A percentile compares a stretch with the other conserved stretches of the same genome.
phyloP scores from a whole-genome alignment of 92 coral and sea anemone species.

The Scolanthus callimorphus region DNA sequence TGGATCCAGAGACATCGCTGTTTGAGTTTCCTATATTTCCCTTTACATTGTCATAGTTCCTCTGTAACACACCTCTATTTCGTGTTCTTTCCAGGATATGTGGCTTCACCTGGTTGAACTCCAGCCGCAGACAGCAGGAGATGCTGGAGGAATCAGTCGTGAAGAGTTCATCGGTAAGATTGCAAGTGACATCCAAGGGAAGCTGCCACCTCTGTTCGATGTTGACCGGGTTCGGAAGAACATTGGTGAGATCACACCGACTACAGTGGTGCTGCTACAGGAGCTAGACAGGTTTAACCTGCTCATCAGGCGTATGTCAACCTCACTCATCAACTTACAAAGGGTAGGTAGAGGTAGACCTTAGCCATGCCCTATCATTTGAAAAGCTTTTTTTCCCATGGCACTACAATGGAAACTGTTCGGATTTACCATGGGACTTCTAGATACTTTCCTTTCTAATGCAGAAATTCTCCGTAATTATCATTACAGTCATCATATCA shows the following conservation, averaged over 20 bases:
- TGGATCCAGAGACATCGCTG: too few species aligned
- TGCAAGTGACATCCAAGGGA: conserved; percentile 94
- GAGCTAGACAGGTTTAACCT: conserved; percentile 95
- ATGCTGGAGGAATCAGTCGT: conserved; percentile 93
- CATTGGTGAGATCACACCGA: conserved; percentile 81
- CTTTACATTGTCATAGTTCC: too few species aligned
- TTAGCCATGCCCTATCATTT: too few species aligned
- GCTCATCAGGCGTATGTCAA: conserved; percentile 88
- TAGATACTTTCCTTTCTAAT: too few species aligned
- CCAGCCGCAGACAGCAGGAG: conserved; percentile 99
- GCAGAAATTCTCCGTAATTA: too few species aligned
- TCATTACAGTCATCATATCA: too few species aligned
- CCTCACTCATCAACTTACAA: conserved; percentile 89
- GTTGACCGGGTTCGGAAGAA: conserved; percentile 86
- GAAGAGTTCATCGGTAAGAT: conserved; percentile 97
- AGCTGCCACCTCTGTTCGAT: conserved; percentile 91
- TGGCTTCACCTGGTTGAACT: conserved; percentile 96
- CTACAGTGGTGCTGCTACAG: conserved; percentile 90
- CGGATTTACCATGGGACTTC: too few species aligned
- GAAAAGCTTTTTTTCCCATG: too few species aligned
- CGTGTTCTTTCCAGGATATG: conserved; percentile 56
- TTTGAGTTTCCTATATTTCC: too few species aligned
- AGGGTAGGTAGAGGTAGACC: conserved; percentile 75
- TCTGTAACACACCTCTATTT: too few species aligned
- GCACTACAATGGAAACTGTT: too few species aligned